These are phyloP conservation scores for Cheilosia grossa DNA, from an alignment of 2,888 invertebrate genomes.

Conservation along the genomic window DNA sequence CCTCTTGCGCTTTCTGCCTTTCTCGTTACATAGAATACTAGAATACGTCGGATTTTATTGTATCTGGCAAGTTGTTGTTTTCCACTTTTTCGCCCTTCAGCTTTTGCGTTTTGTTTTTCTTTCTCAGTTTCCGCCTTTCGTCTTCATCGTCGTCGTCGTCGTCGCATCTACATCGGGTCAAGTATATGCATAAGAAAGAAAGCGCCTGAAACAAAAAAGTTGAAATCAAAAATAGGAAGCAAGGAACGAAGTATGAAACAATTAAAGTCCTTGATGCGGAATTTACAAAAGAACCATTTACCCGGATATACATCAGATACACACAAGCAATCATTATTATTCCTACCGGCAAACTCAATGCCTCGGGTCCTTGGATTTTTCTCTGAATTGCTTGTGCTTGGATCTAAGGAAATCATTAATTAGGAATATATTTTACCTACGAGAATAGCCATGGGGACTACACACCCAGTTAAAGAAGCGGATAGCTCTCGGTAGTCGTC, in stretches of 20 bases:
- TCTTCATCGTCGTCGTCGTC: not conserved
- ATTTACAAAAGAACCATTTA: slow-evolving; percentile 9
- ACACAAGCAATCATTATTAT: slow-evolving; percentile 9
- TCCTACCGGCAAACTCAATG: not conserved
- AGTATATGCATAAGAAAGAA: slow-evolving; percentile 23
- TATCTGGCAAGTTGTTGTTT: slow-evolving; percentile 45
- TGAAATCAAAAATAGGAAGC: not conserved
- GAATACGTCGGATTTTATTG: slow-evolving; percentile 34
- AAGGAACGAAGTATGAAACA: not conserved
- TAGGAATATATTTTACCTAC: slow-evolving; percentile 15
- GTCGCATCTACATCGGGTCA: slow-evolving; percentile 31
- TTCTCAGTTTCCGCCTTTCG: not conserved
- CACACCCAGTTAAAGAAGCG: slow-evolving; percentile 8
- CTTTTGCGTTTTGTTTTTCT: not conserved
- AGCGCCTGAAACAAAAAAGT: not conserved
- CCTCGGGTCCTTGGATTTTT: not conserved
- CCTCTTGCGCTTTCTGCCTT: slow-evolving; percentile 10
- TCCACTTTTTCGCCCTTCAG: slow-evolving; percentile 3
- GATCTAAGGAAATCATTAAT: slow-evolving; percentile 21
- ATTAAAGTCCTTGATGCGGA: slow-evolving; percentile 33
- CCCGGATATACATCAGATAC: not conserved
- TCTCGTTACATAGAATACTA: slow-evolving; percentile 6
- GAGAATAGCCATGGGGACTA: slow-evolving; percentile 12
- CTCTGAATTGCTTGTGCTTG: not conserved
- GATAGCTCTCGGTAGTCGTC: slow-evolving; percentile 23